A percentile compares a stretch with the other conserved stretches of the same genome.
phyloP scores from a whole-genome alignment of 2,888 invertebrate genomes.

The Cantharis nigra region DNA sequence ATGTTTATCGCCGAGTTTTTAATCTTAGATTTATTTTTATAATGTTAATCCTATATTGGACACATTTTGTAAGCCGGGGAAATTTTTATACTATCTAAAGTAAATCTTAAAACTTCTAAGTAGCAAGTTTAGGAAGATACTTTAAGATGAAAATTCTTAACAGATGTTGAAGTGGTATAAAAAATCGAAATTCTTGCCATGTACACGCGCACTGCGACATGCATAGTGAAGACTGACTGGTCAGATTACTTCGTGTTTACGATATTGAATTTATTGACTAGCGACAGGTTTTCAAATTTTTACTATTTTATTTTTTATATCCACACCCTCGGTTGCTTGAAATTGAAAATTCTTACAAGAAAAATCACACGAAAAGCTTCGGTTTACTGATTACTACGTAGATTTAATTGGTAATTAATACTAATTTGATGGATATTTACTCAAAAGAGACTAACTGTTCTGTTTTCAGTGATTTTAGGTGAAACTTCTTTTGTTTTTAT shows the following conservation, averaged over 20 bases:
- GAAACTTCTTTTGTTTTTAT: no score
- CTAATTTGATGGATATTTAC: no score
- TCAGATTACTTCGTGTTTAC: slow-evolving; percentile 32
- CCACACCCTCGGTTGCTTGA: neutral
- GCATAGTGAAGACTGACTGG: slow-evolving; percentile 28
- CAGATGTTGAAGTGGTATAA: slow-evolving; percentile 14
- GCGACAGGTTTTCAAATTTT: slow-evolving; percentile 20
- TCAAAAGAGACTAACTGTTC: no score
- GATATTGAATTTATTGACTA: slow-evolving; percentile 29
- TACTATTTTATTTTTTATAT: slow-evolving; percentile 3
- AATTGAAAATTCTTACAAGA: neutral
- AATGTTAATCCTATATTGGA: slow-evolving; percentile 10
- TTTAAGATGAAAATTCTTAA: neutral
- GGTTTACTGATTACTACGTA: no score
- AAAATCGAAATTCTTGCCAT: slow-evolving; percentile 24
- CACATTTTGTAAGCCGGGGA: neutral
- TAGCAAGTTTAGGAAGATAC: neutral
- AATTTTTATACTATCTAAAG: neutral
- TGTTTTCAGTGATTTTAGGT: no score
- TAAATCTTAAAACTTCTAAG: neutral
- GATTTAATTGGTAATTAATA: no score
- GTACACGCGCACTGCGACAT: slow-evolving; percentile 23
- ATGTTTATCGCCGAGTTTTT: slow-evolving; percentile 5
- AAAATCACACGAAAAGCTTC: no score
- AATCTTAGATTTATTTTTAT: slow-evolving; percentile 17